Conservation (phyloP, 1,140 invertebrate genomes). For the Alviniconcha marisindica region DNA sequence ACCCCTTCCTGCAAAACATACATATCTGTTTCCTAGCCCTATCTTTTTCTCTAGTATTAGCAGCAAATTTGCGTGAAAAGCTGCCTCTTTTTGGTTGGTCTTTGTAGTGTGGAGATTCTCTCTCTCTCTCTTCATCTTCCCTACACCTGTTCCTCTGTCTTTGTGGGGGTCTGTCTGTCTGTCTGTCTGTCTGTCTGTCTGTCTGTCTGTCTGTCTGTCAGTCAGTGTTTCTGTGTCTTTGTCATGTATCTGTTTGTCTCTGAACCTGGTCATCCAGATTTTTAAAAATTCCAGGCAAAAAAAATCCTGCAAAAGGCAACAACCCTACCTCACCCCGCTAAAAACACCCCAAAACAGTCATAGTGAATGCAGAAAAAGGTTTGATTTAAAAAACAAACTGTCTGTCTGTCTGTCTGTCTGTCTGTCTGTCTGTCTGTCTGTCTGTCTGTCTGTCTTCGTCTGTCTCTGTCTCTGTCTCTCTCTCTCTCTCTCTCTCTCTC, state of each 20-base stretch:
- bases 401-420: background rate
- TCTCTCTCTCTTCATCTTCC: background rate
- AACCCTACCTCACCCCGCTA: background rate
- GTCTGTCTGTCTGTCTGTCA: background rate
- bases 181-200: background rate
- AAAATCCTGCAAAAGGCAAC: too few relatives aligned
- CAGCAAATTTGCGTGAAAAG: too few relatives aligned
- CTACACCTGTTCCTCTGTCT: background rate
- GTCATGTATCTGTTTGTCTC: background rate
- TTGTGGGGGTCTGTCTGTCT: background rate
- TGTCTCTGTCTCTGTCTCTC: background rate
- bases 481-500: constrained; percentile 13
- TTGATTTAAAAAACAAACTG: too few relatives aligned
- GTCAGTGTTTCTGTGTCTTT: too few relatives aligned
- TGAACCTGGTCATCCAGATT: too few relatives aligned
- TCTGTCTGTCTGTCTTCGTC: background rate
- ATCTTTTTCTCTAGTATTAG: too few relatives aligned
- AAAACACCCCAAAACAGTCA: too few relatives aligned
- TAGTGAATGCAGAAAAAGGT: too few relatives aligned
- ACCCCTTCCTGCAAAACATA: background rate
- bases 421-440: background rate
- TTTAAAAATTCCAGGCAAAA: too few relatives aligned
- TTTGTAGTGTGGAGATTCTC: too few relatives aligned
- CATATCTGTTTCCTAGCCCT: background rate
- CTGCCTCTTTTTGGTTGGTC: too few relatives aligned